Percentiles rank a stretch among this genome's conserved stretches.
These are phyloP conservation scores for Mustelus asterias DNA, from an alignment of 2,113 vertebrate genomes.

Conservation along the genomic window DNA sequence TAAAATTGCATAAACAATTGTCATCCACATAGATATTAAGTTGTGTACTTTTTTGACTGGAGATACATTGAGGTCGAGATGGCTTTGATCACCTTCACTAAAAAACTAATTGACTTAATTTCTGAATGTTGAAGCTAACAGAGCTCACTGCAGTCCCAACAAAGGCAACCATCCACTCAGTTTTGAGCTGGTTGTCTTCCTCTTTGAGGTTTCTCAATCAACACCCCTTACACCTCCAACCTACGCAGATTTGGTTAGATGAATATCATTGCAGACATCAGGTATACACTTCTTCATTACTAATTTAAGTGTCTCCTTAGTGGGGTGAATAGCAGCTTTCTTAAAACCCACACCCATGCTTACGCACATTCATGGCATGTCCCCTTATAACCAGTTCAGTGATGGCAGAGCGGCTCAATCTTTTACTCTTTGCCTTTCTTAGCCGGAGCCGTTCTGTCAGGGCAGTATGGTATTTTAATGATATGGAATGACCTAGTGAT, in stretches of 20 bases:
- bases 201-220: neutral
- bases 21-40: neutral
- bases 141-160: neutral
- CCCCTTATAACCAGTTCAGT: constrained; percentile 95
- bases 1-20: neutral
- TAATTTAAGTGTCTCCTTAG: constrained; percentile 94
- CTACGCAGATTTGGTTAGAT: constrained; percentile 96
- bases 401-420: constrained; percentile 92
- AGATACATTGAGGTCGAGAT: neutral
- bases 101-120: neutral
- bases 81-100: neutral
- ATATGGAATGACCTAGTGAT: neutral
- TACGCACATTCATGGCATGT: constrained; percentile 95
- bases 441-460: constrained; percentile 74
- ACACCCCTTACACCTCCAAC: constrained; percentile 86
- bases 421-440: constrained; percentile 96
- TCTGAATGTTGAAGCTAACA: neutral
- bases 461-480: neutral
- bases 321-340: constrained; percentile 81
- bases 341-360: constrained; percentile 92
- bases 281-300: constrained; percentile 96
- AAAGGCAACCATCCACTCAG: neutral
- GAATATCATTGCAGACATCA: constrained; percentile 91
- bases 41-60: neutral
- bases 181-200: neutral